phyloP scores from a whole-genome alignment of 2,888 invertebrate species.

The Trissolcus japonicus region DNA sequence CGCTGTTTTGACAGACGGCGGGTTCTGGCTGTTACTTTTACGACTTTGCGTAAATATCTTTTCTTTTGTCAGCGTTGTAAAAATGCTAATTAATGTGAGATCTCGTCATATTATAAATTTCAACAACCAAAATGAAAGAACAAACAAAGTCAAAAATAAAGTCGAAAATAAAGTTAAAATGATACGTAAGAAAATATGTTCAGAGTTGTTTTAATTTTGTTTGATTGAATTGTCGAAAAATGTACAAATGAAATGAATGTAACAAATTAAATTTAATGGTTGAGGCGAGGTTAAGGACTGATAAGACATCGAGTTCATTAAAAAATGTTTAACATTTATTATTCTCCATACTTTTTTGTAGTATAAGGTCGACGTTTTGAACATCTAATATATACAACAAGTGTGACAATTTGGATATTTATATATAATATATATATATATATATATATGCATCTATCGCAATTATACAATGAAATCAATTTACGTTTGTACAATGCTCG shows the following conservation, averaged over 20 bases:
- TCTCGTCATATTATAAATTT: not conserved
- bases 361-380: constrained; percentile 26
- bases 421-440: constrained; percentile 21
- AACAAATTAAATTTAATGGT: not conserved
- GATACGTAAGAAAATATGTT: too few species aligned
- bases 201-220: not conserved
- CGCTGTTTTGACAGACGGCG: constrained; percentile 73
- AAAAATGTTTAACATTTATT: constrained; percentile 48
- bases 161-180: not conserved
- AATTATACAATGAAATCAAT: constrained; percentile 13
- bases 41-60: constrained; percentile 56
- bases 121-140: not conserved
- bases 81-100: constrained; percentile 32
- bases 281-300: not conserved
- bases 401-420: constrained; percentile 26
- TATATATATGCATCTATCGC: constrained; percentile 24
- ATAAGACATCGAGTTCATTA: constrained; percentile 16
- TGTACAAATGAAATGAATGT: not conserved
- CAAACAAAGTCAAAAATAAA: not conserved
- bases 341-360: constrained; percentile 26
- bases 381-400: constrained; percentile 46
- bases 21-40: constrained; percentile 73
- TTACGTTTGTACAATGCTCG: constrained; percentile 13
- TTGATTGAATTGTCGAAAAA: not conserved
- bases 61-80: constrained; percentile 17